Conservation (phyloP, 2,888 invertebrate species). For the Synanthedon vespiformis region DNA sequence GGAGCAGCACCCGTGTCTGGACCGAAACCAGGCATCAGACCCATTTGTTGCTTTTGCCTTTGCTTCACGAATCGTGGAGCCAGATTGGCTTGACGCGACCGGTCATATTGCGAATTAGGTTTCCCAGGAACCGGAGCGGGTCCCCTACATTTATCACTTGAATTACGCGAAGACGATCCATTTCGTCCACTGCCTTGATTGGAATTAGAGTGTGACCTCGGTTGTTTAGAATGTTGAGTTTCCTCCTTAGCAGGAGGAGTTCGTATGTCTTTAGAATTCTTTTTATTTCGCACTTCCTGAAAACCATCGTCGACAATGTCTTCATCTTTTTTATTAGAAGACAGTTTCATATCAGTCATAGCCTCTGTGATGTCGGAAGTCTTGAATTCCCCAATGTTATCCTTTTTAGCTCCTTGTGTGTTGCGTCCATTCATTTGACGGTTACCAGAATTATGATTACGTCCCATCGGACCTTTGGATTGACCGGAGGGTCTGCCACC, state of each 20-base stretch:
- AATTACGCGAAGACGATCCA: conserved; percentile 51
- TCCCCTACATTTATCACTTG: conserved; percentile 49
- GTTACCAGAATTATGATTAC: conserved; percentile 43
- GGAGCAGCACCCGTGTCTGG: conserved; percentile 70
- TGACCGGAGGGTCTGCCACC: conserved; percentile 35
- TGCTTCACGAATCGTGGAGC: conserved; percentile 85
- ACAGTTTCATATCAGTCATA: conserved; percentile 50
- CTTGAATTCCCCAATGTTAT: conserved; percentile 36
- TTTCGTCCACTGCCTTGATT: conserved; percentile 58
- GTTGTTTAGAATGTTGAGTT: conserved; percentile 36
- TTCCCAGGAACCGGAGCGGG: conserved; percentile 43
- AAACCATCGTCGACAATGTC: conserved; percentile 78
- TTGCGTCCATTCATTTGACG: conserved; percentile 43
- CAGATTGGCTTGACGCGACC: conserved; percentile 73
- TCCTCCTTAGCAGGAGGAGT: conserved; percentile 44
- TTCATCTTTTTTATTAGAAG: conserved; percentile 49
- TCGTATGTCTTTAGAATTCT: conserved; percentile 74
- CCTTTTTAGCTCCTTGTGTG: conserved; percentile 39
- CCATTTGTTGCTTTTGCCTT: conserved; percentile 69
- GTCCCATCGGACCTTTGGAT: conserved; percentile 36
- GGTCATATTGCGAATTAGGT: conserved; percentile 47
- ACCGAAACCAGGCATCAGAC: conserved; percentile 46
- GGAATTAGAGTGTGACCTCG: conserved; percentile 52
- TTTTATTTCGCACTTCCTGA: conserved; percentile 87
- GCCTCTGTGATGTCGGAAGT: conserved; percentile 50